Evolutionary conservation across 2,113 vertebrate species (phyloP), one percentile per base, ranked within the genome.

Genomic region (Promerops cafer): DNA sequence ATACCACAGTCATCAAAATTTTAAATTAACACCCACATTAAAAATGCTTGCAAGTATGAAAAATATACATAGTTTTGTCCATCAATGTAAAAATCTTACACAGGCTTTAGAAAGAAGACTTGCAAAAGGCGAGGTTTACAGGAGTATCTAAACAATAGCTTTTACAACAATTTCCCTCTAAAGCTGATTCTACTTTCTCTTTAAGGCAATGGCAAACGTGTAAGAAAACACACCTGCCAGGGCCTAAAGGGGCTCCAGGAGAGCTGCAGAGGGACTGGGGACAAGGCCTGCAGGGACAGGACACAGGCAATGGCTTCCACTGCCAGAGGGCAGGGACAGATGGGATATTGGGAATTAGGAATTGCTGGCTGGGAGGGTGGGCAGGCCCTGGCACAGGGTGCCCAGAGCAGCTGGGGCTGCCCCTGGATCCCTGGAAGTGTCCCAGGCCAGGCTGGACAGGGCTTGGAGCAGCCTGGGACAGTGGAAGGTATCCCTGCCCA

Each of bases 371-470:
- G 11, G 0, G 23, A n/a, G 28, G 10, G 24, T 39, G 33, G 8
- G 0, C 0, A 78, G 28, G 20, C 5, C 15, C 27, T 33, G 42
- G 63, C 54, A 19, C 56, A 83, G 49, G 42, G 3, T 77, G 22
- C 35, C 33, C 81, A 66, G 45, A 85, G 59, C 16, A 66, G 52
- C 39, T 85, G 81, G 11, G 81, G 30, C 37, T 72, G 52, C 12
- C 26, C 60, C 45, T 44, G 66, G 12, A 72, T 35, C 30, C 60
- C 53, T 53, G n/a, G 17, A 0, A 66, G 15, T 20, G n/a, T 0
- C 10, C 30, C 3, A 19, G 21, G 30, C 8, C n/a, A 40, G 10
- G 39, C 0, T 40, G 24, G 33, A 71, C 0, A 0, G 42, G 49
- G 4, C 23, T 57, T 9, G 28, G n/a, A 66, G 21, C 21, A 47